Evolutionary conservation across 92 coral and sea anemone genomes (phyloP), one percentile per base, ranked within the genome.

Genomic region (Zoanthus gigantus): DNA sequence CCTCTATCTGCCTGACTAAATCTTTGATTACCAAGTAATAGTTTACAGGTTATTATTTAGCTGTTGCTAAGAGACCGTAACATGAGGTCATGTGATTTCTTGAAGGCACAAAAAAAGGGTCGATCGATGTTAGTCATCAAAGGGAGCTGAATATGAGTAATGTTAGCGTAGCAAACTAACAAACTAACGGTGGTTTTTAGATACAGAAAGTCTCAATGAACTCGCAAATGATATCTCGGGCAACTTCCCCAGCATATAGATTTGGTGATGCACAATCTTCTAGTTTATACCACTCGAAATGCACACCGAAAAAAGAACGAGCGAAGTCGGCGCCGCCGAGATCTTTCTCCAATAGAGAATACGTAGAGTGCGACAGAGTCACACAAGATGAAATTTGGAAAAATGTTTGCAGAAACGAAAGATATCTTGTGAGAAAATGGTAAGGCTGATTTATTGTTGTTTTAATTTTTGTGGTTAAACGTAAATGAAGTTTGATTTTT

Each of bases 341-440:
- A 78, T 91, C 94, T 30, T 95, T 88, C 73, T 86, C 96, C 9
- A 94, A 97, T 60, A 92, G 96, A 85, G 98, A 95, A 47, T 95
- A 92, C 71, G 93, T 93, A 30, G 94, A 92, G 83, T 92, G 97
- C 69, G 94, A 93, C 77, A 85, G 85, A 6, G 98, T 97, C 4
- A 88, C 92, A 9, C 94, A 90, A 47, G 98, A 96, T 81, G 98
- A 96, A 91, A 93, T 93, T 57, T 96, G 98, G 98, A 95, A 93
- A 86, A 89, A 85, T 93, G 92, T 93, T 45, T 96, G 98, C 83
- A 86, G 87, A 72, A 96, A 95, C 66, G 98, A 96, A 71, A 88
- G 88, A 63, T 88, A 75, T 78, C 96, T 93, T 86, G 86, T 88
- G 63, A 83, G 79, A 32, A 94, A 95, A 90, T 96, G 98, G 98